Base-by-base conservation (phyloP, 2,113 vertebrate genomes). In the Anhinga anhinga region DNA sequence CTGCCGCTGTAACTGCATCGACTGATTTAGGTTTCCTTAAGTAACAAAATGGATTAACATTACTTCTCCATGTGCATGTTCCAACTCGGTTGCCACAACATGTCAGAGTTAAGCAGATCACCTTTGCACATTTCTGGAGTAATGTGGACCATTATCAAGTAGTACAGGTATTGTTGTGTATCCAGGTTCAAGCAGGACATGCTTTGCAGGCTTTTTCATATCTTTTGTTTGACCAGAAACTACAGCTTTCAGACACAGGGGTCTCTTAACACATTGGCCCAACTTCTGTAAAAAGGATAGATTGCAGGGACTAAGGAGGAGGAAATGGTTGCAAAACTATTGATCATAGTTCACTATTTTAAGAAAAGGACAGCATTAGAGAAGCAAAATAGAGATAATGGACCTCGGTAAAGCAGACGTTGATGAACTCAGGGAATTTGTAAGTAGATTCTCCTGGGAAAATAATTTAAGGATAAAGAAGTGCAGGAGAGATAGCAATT, bases 381-480 rank as follows among this genome's bases (percentile, higher is more conserved):
- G 49, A 77, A 85, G 36, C 53, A 86, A 93, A 82, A 77, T 56
- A 86, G 52, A 88, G 49, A 70, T 88, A 83, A 92, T 45, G 38
- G 70, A 16, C 27, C 81, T 95, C 5, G 12, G 50, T 66, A 88
- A 95, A 87, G 42, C 34, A 78, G 71, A 90, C 2, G 1, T 26
- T 59, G 30, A 36, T 86, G 56, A 92, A 86, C 32, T n/a, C 42
- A 6, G 36, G 76, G 74, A 83, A 77, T 78, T 90, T 66, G 10
- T 70, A 61, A 73, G 76, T 32, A 23, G 15, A 70, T 86, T 83
- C 19, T 88, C 79, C 77, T 50, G 50, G 53, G 82, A 71, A 38
- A 32, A 90, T 88, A 92, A 80, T 90, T 90, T 86, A 72, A 88
- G 53, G 90, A 85, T 76, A 77, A 95, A 69, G 74, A 59, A 77